phyloP scores from a whole-genome alignment of 2,797 vertebrate genomes.

The Tympanoctomys barrerae region DNA sequence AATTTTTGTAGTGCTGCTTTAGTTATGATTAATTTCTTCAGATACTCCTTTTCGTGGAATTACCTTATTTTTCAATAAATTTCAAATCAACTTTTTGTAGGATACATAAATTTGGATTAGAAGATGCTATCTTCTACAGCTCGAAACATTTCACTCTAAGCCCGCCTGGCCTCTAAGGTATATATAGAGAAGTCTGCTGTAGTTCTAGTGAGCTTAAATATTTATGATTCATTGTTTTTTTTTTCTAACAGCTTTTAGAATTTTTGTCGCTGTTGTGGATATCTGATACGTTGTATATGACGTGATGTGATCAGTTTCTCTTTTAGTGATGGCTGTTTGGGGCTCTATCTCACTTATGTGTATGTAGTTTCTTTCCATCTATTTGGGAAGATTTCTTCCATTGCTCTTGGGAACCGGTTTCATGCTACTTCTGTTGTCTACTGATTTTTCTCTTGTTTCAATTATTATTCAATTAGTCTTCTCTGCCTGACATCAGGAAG shows the following conservation, averaged over 20 bases:
- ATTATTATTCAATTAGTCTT: not conserved
- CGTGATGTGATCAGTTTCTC: not conserved
- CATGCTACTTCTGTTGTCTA: not conserved
- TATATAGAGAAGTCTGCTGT: not conserved
- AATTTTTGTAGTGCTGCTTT: not conserved
- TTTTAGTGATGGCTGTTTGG: not conserved
- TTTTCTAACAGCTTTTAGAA: not conserved
- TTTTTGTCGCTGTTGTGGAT: not conserved
- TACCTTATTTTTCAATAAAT: not conserved
- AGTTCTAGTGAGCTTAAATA: not conserved
- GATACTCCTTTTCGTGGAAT: not conserved
- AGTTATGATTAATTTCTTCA: not conserved
- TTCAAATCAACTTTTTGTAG: not conserved
- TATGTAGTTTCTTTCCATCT: not conserved
- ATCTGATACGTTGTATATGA: not conserved
- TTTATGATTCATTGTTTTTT: not conserved
- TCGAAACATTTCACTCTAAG: not conserved
- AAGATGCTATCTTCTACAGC: not conserved
- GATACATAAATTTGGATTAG: not conserved
- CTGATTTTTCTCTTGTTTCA: not conserved
- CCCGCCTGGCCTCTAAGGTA: not conserved
- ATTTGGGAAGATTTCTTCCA: not conserved
- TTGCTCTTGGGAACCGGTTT: not conserved
- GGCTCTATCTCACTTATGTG: not conserved
- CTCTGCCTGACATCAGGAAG: not conserved